Percentiles rank a stretch among this genome's conserved stretches.
These are phyloP conservation scores for Drosophila nasuta DNA, from an alignment of 1,140 invertebrate genomes.

Conservation along the genomic window DNA sequence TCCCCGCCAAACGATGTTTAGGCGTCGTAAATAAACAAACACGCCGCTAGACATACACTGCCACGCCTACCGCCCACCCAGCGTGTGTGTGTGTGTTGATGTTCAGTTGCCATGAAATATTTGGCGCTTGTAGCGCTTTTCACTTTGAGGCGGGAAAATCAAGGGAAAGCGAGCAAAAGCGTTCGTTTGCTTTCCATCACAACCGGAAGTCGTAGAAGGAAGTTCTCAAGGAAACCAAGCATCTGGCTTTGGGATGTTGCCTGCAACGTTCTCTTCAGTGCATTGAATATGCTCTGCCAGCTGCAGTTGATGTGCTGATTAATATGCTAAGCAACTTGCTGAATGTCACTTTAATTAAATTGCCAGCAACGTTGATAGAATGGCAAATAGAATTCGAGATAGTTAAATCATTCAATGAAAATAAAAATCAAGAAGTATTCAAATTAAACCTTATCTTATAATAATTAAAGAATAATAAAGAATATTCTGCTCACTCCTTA, in stretches of 20 bases:
- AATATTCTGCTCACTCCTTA: no score
- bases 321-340: neutral
- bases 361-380: neutral
- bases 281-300: neutral
- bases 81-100: constrained; percentile 14
- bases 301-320: constrained; percentile 2
- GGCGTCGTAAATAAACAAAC: constrained; percentile 72
- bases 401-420: no score
- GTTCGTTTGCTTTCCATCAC: constrained; percentile 27
- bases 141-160: constrained; percentile 55
- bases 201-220: constrained; percentile 49
- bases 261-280: neutral
- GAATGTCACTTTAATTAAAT: constrained; percentile 1
- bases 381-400: neutral
- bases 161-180: constrained; percentile 9
- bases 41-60: constrained; percentile 31
- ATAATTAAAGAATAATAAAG: no score
- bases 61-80: constrained; percentile 22
- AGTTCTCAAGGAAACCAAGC: constrained; percentile 53
- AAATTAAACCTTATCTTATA: no score
- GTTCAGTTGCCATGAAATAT: constrained; percentile 71
- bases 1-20: constrained; percentile 54
- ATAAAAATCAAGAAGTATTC: no score
- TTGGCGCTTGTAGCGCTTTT: constrained; percentile 75
- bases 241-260: constrained; percentile 29